These are phyloP conservation scores for Atta texana DNA, from an alignment of 1,140 invertebrate species.

Conservation along the genomic window DNA sequence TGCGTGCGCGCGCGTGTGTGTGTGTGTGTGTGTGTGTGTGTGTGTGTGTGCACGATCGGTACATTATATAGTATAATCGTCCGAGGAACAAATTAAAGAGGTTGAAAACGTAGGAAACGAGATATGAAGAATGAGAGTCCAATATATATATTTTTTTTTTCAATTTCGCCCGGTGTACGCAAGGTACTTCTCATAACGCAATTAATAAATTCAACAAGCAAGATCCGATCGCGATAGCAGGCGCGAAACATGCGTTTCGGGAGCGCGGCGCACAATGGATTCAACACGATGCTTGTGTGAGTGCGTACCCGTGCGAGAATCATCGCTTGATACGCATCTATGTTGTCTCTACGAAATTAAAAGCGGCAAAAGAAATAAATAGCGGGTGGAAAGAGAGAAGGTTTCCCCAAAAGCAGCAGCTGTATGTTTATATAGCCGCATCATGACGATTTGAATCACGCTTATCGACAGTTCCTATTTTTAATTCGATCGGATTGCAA, in stretches of 20 bases:
- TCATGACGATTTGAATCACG: neutral
- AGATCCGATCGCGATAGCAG: slow-evolving; percentile 81
- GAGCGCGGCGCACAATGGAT: slow-evolving; percentile 71
- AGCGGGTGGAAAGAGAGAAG: neutral
- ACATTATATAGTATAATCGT: no score
- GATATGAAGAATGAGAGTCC: neutral
- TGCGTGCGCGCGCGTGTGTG: no score
- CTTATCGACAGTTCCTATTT: neutral
- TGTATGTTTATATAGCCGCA: slow-evolving; percentile 30
- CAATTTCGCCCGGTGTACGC: slow-evolving; percentile 73
- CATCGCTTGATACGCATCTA: slow-evolving; percentile 79
- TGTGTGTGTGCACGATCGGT: neutral
- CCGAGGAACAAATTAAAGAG: neutral
- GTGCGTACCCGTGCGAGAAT: slow-evolving; percentile 23
- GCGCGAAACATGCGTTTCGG: slow-evolving; percentile 71
- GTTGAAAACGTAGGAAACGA: neutral
- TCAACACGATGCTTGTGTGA: slow-evolving; percentile 62
- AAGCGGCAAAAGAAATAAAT: slow-evolving; percentile 84
- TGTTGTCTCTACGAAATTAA: slow-evolving; percentile 83
- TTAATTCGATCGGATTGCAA: neutral
- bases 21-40: no score
- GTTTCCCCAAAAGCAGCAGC: neutral
- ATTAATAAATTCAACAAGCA: slow-evolving; percentile 84
- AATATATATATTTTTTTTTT: slow-evolving; percentile 73
- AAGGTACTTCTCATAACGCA: slow-evolving; percentile 79